Evolutionary conservation across 2,888 invertebrate genomes (phyloP).

Genomic region (Cantharis flavilabris): DNA sequence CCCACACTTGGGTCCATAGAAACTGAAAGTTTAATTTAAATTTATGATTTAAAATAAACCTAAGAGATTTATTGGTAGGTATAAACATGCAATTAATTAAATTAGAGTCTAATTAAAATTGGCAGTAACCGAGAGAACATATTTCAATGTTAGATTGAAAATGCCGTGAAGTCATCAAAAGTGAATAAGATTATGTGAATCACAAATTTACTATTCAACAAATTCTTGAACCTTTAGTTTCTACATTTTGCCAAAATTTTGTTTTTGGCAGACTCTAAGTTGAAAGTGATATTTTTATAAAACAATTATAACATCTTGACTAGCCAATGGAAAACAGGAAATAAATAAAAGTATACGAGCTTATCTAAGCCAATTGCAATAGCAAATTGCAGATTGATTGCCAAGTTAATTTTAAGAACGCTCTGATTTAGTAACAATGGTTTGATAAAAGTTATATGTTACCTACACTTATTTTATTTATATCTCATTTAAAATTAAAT

Average conservation of each 20-base stretch:
- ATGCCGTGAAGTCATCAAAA: not conserved
- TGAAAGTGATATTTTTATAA: constrained; percentile 22
- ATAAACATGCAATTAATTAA: not conserved
- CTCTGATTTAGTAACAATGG: not conserved
- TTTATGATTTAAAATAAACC: not conserved
- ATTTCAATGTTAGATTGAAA: not conserved
- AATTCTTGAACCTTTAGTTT: constrained; percentile 21
- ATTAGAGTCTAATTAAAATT: not conserved
- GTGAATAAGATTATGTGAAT: constrained; percentile 8
- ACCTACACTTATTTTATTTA: not conserved
- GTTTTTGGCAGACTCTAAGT: constrained; percentile 10
- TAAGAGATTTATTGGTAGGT: not conserved
- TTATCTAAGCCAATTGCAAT: constrained; percentile 10
- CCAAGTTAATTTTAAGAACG: constrained; percentile 23
- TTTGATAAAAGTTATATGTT: not conserved
- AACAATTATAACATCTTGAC: constrained; percentile 17
- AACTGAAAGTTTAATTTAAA: not conserved
- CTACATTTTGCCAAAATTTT: constrained; percentile 22
- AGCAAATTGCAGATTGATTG: constrained; percentile 10
- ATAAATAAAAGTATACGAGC: constrained; percentile 8
- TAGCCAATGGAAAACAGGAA: constrained; percentile 13
- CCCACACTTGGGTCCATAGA: not conserved
- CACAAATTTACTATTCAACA: constrained; percentile 17
- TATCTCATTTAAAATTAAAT: not conserved
- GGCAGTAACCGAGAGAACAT: not conserved